Percentiles rank a stretch among this genome's conserved stretches.
Evolutionary conservation across 2,888 invertebrate genomes (phyloP).

Genomic region (Lepidocyrtinus sp.): DNA sequence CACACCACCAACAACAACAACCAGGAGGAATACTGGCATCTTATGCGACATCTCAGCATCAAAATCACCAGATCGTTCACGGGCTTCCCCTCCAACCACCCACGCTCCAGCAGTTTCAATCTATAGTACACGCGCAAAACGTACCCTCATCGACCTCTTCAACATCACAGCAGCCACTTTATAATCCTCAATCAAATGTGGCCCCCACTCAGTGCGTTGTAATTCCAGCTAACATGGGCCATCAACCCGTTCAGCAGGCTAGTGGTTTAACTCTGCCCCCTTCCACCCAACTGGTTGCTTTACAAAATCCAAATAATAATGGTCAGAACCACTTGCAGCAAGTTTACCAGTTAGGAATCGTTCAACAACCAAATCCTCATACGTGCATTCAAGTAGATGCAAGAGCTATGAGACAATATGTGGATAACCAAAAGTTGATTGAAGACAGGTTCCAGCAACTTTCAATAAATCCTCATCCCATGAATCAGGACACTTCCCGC

Average conservation of each 20-base stretch:
- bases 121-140: no score
- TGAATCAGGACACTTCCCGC: not conserved
- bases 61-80: not conserved
- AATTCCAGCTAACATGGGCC: constrained; percentile 6
- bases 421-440: constrained; percentile 46
- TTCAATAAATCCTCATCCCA: not conserved
- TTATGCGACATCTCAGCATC: not conserved
- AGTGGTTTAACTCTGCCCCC: not conserved
- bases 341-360: constrained; percentile 50
- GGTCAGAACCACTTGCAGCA: constrained; percentile 40
- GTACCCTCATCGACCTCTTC: not conserved
- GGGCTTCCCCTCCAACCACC: not conserved
- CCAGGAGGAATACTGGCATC: not conserved
- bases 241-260: not conserved
- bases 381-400: constrained; percentile 47
- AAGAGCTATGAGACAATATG: constrained; percentile 49
- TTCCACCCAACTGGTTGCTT: constrained; percentile 24
- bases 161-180: not conserved
- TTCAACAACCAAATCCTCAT: constrained; percentile 48
- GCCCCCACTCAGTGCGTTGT: constrained; percentile 26
- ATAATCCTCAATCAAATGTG: not conserved
- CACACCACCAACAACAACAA: no score
- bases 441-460: constrained; percentile 29
- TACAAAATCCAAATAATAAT: constrained; percentile 26
- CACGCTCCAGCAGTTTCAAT: no score